phyloP scores from a whole-genome alignment of 2,888 invertebrate genomes.

The Melangyna quadrimaculata region DNA sequence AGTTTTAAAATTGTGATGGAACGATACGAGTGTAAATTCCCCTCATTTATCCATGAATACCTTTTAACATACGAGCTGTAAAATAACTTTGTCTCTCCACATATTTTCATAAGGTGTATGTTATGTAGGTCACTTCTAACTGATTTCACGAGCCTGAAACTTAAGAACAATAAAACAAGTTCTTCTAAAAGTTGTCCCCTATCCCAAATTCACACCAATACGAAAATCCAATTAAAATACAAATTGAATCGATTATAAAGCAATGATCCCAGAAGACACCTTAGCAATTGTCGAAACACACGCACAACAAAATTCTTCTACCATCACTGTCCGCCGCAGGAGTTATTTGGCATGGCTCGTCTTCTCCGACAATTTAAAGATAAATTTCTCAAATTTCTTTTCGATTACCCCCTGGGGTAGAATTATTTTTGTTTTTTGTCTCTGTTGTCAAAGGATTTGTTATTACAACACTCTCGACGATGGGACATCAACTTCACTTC shows the following conservation, averaged over 20 bases:
- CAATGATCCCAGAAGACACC: conserved; percentile 76
- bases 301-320: conserved; percentile 13
- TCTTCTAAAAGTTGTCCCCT: not conserved
- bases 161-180: not conserved
- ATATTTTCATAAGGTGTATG: too few relatives aligned
- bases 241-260: conserved; percentile 81
- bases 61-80: too few relatives aligned
- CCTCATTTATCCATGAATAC: too few relatives aligned
- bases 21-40: too few relatives aligned
- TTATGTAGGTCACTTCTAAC: not conserved
- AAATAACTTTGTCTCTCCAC: too few relatives aligned
- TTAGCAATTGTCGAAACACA: conserved; percentile 46
- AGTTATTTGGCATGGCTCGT: conserved; percentile 35
- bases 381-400: conserved; percentile 77
- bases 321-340: conserved; percentile 62
- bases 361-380: conserved; percentile 62
- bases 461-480: conserved; percentile 62
- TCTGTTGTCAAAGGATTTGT: conserved; percentile 67
- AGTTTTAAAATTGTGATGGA: too few relatives aligned
- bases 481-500: conserved; percentile 53
- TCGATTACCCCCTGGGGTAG: conserved; percentile 81
- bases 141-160: not conserved
- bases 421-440: conserved; percentile 77
- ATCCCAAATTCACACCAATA: not conserved
- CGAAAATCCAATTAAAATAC: conserved; percentile 80